Evolutionary conservation across 1,140 invertebrate species (phyloP).

Genomic region (Drosophila persimilis): DNA sequence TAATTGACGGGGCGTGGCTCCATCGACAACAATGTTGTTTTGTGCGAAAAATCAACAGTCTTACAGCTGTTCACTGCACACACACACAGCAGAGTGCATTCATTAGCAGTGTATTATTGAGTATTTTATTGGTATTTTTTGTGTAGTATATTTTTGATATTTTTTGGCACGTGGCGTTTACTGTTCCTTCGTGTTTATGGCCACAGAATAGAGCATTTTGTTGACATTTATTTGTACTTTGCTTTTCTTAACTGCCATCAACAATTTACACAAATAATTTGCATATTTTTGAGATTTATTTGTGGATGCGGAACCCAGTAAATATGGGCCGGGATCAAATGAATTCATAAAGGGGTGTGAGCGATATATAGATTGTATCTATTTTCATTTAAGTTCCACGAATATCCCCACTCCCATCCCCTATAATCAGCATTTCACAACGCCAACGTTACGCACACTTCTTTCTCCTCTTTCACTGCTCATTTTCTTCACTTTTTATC

Average conservation of each 20-base stretch:
- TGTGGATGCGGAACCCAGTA: slow-evolving; percentile 17
- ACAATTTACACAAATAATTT: slow-evolving; percentile 41
- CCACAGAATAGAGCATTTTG: slow-evolving; percentile 39
- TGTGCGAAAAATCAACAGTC: slow-evolving; percentile 63
- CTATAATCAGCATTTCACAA: background rate
- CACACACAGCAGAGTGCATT: slow-evolving; percentile 31
- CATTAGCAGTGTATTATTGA: slow-evolving; percentile 28
- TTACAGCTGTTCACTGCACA: slow-evolving; percentile 45
- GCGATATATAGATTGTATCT: too few relatives aligned
- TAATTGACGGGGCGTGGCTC: slow-evolving; percentile 60
- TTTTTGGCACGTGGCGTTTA: background rate
- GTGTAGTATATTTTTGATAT: slow-evolving; percentile 4
- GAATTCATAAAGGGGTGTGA: slow-evolving; percentile 8
- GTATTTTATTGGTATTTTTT: slow-evolving; percentile 19
- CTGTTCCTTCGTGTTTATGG: background rate
- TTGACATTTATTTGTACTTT: slow-evolving; percentile 34
- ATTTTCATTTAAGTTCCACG: too few relatives aligned
- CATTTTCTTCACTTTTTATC: slow-evolving; percentile 36
- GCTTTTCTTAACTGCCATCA: slow-evolving; percentile 7
- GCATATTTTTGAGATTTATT: slow-evolving; percentile 40
- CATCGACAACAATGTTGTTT: slow-evolving; percentile 45
- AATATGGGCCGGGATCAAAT: slow-evolving; percentile 30
- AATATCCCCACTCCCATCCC: background rate
- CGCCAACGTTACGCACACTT: slow-evolving; percentile 57
- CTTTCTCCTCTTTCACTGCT: slow-evolving; percentile 35